phyloP scores from a whole-genome alignment of 2,113 vertebrate genomes.

The Psittacara wagleri region DNA sequence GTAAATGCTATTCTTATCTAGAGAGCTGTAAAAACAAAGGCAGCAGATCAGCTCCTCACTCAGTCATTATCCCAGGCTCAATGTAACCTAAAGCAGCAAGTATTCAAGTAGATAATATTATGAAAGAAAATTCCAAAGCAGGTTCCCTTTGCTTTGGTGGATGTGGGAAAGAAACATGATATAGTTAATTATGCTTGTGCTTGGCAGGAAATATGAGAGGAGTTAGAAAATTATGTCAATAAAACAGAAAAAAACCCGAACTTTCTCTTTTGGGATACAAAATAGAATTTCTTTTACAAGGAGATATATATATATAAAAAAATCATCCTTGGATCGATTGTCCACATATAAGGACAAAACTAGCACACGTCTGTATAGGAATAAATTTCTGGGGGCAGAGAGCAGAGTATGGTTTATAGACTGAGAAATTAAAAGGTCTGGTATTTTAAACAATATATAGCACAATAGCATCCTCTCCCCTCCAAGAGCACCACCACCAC shows the following conservation, averaged over 20 bases:
- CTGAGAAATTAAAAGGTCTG: neutral
- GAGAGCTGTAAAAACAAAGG: neutral
- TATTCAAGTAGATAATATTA: neutral
- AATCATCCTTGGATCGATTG: neutral
- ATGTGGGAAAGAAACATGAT: neutral
- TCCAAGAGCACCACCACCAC: neutral
- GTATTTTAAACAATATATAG: neutral
- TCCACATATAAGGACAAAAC: neutral
- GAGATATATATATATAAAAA: neutral
- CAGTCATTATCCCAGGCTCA: neutral
- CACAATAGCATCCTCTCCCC: neutral
- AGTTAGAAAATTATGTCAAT: neutral
- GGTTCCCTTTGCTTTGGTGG: neutral
- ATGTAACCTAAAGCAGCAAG: neutral
- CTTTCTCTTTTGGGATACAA: neutral
- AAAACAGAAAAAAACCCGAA: neutral
- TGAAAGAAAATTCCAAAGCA: neutral
- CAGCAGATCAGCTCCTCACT: neutral
- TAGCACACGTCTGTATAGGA: neutral
- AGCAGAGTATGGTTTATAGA: neutral
- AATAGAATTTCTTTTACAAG: neutral
- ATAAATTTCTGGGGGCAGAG: neutral
- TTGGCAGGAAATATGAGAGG: neutral
- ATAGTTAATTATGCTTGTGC: neutral
- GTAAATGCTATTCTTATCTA: neutral